phyloP scores from a whole-genome alignment of 2,888 invertebrate species.

The Synanthedon tipuliformis region DNA sequence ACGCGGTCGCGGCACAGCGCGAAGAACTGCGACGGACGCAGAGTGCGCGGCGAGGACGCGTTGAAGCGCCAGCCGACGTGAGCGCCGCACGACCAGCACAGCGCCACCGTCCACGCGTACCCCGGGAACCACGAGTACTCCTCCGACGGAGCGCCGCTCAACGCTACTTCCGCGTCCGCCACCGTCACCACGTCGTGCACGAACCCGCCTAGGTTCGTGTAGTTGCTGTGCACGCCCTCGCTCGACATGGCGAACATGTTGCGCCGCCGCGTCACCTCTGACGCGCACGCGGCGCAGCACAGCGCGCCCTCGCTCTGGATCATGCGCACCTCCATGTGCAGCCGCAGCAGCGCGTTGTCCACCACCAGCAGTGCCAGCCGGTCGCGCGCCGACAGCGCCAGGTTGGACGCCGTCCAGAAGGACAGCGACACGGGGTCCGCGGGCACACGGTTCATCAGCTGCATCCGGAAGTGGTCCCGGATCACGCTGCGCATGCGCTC shows the following conservation, averaged over 20 bases:
- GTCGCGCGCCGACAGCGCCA: constrained; percentile 43
- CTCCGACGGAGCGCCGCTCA: constrained; percentile 29
- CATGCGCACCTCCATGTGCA: constrained; percentile 44
- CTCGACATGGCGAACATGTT: constrained; percentile 54
- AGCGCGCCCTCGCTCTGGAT: constrained; percentile 28
- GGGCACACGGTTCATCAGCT: constrained; percentile 24
- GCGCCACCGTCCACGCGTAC: constrained; percentile 50
- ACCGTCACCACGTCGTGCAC: constrained; percentile 50
- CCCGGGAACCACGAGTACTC: constrained; percentile 67
- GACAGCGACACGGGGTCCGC: constrained; percentile 51
- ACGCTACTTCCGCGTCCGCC: constrained; percentile 17
- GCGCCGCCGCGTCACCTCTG: constrained; percentile 37
- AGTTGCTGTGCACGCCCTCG: constrained; percentile 55
- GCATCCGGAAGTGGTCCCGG: constrained; percentile 26
- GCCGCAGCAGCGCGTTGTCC: constrained; percentile 49
- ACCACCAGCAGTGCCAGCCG: constrained; percentile 43
- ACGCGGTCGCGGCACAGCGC: constrained; percentile 55
- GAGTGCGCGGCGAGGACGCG: constrained; percentile 26
- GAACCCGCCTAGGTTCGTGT: constrained; percentile 36
- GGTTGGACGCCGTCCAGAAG: constrained; percentile 60
- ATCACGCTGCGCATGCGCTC: constrained; percentile 32
- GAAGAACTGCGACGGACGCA: constrained; percentile 52
- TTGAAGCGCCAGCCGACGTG: constrained; percentile 60
- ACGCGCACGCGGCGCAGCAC: constrained; percentile 37
- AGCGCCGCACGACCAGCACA: constrained; percentile 35